Percentiles rank a stretch among this genome's conserved stretches.
These are phyloP conservation scores for Wiebesia pumilae DNA, from an alignment of 1,140 invertebrate species.

Conservation along the genomic window DNA sequence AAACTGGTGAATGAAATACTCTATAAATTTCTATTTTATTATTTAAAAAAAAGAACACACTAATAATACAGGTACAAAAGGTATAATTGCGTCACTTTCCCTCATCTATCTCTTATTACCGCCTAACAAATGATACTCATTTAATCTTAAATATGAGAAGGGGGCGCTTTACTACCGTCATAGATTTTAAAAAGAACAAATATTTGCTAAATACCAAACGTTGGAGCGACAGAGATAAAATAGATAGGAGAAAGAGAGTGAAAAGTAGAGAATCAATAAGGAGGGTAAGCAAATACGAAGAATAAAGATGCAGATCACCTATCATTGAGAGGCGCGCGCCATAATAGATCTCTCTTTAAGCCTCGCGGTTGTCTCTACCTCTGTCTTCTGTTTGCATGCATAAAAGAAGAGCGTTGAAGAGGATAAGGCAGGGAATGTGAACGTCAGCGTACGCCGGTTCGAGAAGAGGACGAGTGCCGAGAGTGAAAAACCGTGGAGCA, in stretches of 20 bases:
- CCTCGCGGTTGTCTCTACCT: slow-evolving; percentile 17
- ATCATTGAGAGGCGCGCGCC: not conserved
- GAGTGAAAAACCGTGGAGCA: not conserved
- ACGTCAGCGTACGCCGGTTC: not conserved
- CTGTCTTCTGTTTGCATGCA: not conserved
- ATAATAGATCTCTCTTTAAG: not conserved
- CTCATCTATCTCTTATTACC: too few relatives aligned
- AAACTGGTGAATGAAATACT: too few relatives aligned
- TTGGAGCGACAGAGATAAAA: not conserved
- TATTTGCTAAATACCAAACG: not conserved
- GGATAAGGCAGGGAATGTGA: not conserved
- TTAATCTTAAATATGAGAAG: too few relatives aligned
- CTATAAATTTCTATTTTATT: too few relatives aligned
- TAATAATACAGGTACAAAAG: too few relatives aligned
- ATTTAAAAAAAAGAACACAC: too few relatives aligned
- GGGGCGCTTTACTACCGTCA: too few relatives aligned
- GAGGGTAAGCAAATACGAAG: not conserved
- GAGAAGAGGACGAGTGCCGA: not conserved
- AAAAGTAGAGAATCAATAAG: not conserved
- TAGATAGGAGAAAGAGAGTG: not conserved
- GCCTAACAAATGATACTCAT: too few relatives aligned
- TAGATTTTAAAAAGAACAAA: not conserved
- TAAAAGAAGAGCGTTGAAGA: not conserved
- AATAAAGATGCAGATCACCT: not conserved
- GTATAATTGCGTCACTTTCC: too few relatives aligned